Percentiles rank a stretch among this genome's conserved stretches.
These are phyloP conservation scores for Zapornia atra DNA, from an alignment of 2,113 vertebrate genomes.

Conservation along the genomic window DNA sequence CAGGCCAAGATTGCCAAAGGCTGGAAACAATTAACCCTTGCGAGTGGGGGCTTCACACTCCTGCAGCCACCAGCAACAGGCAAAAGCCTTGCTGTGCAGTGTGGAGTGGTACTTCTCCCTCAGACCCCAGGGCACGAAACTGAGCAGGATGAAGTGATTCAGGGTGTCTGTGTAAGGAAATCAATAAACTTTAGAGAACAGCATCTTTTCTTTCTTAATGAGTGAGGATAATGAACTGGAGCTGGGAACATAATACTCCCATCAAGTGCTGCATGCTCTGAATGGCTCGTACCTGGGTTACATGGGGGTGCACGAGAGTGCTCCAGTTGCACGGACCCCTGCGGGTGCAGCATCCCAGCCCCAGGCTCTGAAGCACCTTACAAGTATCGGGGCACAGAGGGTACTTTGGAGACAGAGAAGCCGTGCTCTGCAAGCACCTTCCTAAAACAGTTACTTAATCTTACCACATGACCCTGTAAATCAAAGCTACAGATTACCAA, in stretches of 20 bases:
- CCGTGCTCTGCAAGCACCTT: not conserved
- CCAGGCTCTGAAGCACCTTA: not conserved
- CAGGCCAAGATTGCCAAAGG: not conserved
- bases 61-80: not conserved
- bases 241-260: not conserved
- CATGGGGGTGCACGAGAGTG: not conserved
- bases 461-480: not conserved
- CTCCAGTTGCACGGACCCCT: not conserved
- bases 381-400: not conserved
- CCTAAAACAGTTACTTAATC: not conserved
- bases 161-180: not conserved
- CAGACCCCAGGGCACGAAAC: not conserved
- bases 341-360: rapidly evolving
- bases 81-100: rapidly evolving
- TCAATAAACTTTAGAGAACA: not conserved
- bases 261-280: not conserved
- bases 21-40: not conserved
- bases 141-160: rapidly evolving
- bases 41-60: not conserved
- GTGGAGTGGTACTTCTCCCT: rapidly evolving
- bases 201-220: not conserved
- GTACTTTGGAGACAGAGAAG: not conserved
- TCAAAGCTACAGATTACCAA: not conserved
- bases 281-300: not conserved
- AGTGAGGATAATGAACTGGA: not conserved